Evolutionary conservation across 2,113 vertebrate species (phyloP).

Genomic region (Salminus brasiliensis): DNA sequence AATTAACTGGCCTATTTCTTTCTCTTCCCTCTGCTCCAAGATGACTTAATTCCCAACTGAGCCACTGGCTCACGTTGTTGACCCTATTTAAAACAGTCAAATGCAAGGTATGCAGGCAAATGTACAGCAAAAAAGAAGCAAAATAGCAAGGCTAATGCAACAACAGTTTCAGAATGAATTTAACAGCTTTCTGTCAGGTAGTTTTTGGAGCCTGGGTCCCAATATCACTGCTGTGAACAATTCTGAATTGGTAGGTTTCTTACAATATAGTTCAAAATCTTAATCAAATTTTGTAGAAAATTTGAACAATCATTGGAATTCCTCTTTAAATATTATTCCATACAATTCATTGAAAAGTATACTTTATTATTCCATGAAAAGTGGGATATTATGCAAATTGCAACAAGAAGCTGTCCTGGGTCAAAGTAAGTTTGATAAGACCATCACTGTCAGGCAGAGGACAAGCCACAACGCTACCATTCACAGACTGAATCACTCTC

Average conservation of each 20-base stretch:
- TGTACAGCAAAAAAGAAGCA: background rate
- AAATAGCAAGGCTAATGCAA: background rate
- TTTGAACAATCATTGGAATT: background rate
- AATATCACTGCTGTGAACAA: no score
- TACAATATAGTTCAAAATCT: no score
- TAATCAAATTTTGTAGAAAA: background rate
- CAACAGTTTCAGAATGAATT: no score
- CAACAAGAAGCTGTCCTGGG: background rate
- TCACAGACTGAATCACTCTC: slow-evolving; percentile 49
- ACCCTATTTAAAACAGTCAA: slow-evolving; percentile 5
- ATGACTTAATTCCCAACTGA: slow-evolving; percentile 26
- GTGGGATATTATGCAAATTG: background rate
- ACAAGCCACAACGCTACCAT: slow-evolving; percentile 43
- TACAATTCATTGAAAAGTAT: background rate
- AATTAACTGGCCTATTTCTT: slow-evolving; percentile 43
- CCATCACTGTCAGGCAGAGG: slow-evolving; percentile 26
- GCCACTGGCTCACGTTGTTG: background rate
- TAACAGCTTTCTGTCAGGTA: no score
- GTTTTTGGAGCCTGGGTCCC: no score
- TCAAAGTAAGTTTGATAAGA: slow-evolving; percentile 27
- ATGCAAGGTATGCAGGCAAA: background rate
- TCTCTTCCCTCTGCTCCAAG: background rate
- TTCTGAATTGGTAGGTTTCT: no score
- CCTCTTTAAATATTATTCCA: background rate
- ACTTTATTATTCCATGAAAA: background rate